Evolutionary conservation across 2,888 invertebrate species (phyloP).

Genomic region (Agapostemon virescens): DNA sequence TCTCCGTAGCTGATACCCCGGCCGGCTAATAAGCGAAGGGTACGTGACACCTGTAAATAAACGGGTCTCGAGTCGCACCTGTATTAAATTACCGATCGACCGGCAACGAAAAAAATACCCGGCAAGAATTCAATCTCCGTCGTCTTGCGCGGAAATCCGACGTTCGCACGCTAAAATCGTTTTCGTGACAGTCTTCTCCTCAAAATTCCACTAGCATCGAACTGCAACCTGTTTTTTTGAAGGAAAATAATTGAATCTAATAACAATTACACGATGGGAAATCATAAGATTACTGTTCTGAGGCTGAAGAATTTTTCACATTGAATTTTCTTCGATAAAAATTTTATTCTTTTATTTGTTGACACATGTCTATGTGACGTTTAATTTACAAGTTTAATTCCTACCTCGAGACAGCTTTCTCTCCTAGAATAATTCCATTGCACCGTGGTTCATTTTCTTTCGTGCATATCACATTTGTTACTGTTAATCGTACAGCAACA

Average conservation of each 20-base stretch:
- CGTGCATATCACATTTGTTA: too few species aligned
- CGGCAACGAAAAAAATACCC: background rate
- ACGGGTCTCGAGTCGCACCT: constrained; percentile 33
- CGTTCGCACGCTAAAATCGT: background rate
- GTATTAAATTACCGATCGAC: constrained; percentile 42
- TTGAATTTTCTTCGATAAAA: too few species aligned
- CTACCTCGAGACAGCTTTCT: too few species aligned
- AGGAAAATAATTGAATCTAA: background rate
- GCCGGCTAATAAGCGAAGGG: constrained; percentile 57
- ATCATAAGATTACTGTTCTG: too few species aligned
- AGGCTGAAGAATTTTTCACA: too few species aligned
- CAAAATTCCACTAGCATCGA: background rate
- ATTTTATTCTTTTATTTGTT: too few species aligned
- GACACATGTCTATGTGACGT: too few species aligned
- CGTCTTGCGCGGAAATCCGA: background rate
- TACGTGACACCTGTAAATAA: constrained; percentile 59
- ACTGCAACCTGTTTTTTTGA: background rate
- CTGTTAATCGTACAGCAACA: too few species aligned
- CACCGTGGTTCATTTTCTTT: too few species aligned
- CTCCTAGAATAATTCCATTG: too few species aligned
- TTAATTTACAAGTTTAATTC: too few species aligned
- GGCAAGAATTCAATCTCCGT: background rate
- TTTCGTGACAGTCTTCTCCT: background rate
- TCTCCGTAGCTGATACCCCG: constrained; percentile 59
- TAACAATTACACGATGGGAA: too few species aligned